Conservation (phyloP, 2,113 vertebrate genomes). For the Alethe diademata region DNA sequence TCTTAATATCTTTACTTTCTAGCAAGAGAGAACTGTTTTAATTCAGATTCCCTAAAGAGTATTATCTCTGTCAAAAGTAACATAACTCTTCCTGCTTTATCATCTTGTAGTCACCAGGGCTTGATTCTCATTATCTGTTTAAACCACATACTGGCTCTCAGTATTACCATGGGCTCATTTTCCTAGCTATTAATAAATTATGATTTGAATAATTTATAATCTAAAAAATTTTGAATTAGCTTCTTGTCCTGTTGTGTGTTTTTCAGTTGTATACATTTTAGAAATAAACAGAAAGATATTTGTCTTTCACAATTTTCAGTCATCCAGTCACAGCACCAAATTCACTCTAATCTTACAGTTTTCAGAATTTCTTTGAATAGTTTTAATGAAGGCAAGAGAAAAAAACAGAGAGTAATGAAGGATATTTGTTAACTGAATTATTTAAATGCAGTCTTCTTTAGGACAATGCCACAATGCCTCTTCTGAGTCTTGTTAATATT, state of each 20-base stretch:
- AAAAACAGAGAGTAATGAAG: background rate
- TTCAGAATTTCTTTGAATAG: background rate
- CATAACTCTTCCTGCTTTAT: background rate
- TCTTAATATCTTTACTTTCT: background rate
- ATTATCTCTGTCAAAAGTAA: background rate
- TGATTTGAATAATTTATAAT: background rate
- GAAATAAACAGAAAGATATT: background rate
- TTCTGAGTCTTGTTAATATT: background rate
- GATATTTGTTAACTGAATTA: background rate
- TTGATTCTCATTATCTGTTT: background rate
- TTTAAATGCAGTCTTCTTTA: background rate
- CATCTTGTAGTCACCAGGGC: background rate
- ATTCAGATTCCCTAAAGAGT: background rate
- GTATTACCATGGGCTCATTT: background rate
- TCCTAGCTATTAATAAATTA: background rate
- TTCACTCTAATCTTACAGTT: background rate
- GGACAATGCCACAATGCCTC: background rate
- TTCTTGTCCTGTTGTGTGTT: background rate
- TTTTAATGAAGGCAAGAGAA: background rate
- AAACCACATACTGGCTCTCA: background rate
- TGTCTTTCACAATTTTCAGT: background rate
- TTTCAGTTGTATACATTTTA: background rate
- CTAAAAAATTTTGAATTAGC: background rate
- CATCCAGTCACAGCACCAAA: background rate
- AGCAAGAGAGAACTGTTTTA: background rate